A percentile compares a stretch with the other conserved stretches of the same genome.
These are phyloP conservation scores for Eupelmus urozonus DNA, from an alignment of 2,888 invertebrate genomes.

Conservation along the genomic window DNA sequence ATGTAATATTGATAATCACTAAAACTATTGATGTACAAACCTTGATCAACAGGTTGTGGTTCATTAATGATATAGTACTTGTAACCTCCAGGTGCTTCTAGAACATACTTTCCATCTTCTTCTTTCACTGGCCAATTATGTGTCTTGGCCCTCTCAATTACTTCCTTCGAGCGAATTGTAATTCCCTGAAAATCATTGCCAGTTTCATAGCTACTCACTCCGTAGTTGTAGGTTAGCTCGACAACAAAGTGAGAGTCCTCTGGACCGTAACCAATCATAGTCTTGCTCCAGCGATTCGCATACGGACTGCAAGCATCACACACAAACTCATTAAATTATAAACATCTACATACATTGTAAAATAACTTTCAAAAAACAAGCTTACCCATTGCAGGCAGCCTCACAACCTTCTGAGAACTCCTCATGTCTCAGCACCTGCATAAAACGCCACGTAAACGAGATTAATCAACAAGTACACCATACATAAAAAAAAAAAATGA, in stretches of 20 bases:
- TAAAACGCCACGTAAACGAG: too few species aligned
- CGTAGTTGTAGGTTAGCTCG: conserved; percentile 98
- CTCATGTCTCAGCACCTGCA: conserved; percentile 94
- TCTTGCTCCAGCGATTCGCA: conserved; percentile 98
- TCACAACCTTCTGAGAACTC: conserved; percentile 98
- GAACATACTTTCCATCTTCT: conserved; percentile 81
- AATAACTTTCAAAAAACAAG: conserved; percentile 15
- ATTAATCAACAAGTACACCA: background rate
- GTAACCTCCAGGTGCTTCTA: conserved; percentile 95
- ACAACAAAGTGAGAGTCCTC: conserved; percentile 97
- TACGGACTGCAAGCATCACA: conserved; percentile 94
- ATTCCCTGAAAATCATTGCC: conserved; percentile 96
- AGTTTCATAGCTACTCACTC: conserved; percentile 89
- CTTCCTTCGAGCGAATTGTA: conserved; percentile 88
- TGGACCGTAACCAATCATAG: conserved; percentile 98
- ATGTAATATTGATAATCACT: conserved; percentile 4
- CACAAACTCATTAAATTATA: conserved; percentile 1
- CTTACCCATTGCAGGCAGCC: conserved; percentile 97
- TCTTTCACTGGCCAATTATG: conserved; percentile 86
- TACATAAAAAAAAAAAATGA: background rate
- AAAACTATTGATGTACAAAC: too few species aligned
- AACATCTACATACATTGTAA: conserved; percentile 7
- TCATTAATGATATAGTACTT: conserved; percentile 89
- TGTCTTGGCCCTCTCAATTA: conserved; percentile 85
- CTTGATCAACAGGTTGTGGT: conserved; percentile 82